Evolutionary conservation across 2,113 vertebrate species (phyloP).

Genomic region (Ceyx margarethae): DNA sequence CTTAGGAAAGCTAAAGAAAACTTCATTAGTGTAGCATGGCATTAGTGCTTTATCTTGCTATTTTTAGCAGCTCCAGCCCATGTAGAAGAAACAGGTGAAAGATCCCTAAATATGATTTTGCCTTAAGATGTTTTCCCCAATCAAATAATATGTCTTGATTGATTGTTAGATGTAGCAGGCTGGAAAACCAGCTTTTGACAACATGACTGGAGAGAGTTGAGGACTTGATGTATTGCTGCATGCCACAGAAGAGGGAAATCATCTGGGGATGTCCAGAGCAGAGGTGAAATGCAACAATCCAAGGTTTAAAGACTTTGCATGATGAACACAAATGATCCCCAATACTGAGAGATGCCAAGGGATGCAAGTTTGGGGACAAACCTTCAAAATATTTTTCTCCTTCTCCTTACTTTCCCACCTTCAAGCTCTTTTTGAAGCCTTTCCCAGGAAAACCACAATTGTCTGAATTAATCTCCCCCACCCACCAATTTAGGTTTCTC

Average conservation of each 20-base stretch:
- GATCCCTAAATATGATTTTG: background rate
- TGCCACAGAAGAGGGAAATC: background rate
- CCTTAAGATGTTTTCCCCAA: background rate
- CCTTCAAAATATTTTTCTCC: background rate
- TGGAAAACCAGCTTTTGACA: background rate
- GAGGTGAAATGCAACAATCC: background rate
- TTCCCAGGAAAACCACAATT: background rate
- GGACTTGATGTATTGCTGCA: background rate
- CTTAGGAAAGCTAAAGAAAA: background rate
- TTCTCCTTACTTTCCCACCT: background rate
- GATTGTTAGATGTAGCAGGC: background rate
- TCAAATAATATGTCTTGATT: background rate
- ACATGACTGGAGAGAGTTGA: background rate
- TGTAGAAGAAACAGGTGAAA: background rate
- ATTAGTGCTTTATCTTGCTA: background rate
- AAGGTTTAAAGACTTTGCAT: background rate
- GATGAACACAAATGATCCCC: fast-evolving
- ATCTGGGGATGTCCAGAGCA: background rate
- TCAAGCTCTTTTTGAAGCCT: background rate
- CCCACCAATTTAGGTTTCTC: background rate
- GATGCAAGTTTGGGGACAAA: background rate
- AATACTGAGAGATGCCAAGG: background rate
- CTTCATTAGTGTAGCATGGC: background rate
- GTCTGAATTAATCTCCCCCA: background rate
- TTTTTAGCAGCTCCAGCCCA: background rate